Percentiles rank a stretch among this genome's conserved stretches.
phyloP scores from a whole-genome alignment of 1,140 invertebrate genomes.

The Drosophila gunungcola region DNA sequence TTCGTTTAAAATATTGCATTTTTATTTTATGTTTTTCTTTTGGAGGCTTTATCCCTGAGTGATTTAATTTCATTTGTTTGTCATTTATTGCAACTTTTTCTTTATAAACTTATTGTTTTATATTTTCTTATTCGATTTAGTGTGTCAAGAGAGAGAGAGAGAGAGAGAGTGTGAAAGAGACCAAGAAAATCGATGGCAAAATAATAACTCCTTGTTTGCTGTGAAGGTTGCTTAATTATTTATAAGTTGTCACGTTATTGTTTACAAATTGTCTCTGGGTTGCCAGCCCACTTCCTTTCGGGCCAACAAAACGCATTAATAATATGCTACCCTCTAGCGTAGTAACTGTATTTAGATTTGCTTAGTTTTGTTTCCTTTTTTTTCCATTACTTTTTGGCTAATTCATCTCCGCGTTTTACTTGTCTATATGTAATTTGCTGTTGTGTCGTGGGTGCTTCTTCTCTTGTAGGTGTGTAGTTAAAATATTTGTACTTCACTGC shows the following conservation, averaged over 20 bases:
- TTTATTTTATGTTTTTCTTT: conserved; percentile 77
- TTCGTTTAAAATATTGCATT: conserved; percentile 81
- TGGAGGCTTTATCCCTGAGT: conserved; percentile 83
- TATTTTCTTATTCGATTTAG: conserved; percentile 74
- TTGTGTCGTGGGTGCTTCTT: conserved; percentile 38
- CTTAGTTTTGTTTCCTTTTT: conserved; percentile 24
- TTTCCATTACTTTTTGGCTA: conserved; percentile 65
- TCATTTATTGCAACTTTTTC: conserved; percentile 80
- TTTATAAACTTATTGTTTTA: conserved; percentile 82
- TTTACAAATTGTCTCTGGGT: conserved; percentile 25
- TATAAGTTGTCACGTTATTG: conserved; percentile 48
- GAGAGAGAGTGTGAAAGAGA: conserved; percentile 30
- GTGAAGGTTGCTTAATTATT: conserved; percentile 74
- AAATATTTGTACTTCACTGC: conserved; percentile 78
- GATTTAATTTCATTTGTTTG: conserved; percentile 84
- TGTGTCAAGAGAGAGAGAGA: conserved; percentile 42
- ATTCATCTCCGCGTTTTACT: conserved; percentile 53
- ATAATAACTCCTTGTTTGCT: conserved; percentile 51
- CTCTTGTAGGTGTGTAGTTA: conserved; percentile 40
- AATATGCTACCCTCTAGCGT: conserved; percentile 55
- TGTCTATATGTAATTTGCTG: conserved; percentile 30
- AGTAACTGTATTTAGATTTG: conserved; percentile 66
- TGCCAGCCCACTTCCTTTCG: conserved; percentile 16
- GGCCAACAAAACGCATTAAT: conserved; percentile 36
- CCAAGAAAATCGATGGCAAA: conserved; percentile 49